phyloP scores from a whole-genome alignment of 2,113 vertebrate genomes.

The Rhinichthys klamathensis region DNA sequence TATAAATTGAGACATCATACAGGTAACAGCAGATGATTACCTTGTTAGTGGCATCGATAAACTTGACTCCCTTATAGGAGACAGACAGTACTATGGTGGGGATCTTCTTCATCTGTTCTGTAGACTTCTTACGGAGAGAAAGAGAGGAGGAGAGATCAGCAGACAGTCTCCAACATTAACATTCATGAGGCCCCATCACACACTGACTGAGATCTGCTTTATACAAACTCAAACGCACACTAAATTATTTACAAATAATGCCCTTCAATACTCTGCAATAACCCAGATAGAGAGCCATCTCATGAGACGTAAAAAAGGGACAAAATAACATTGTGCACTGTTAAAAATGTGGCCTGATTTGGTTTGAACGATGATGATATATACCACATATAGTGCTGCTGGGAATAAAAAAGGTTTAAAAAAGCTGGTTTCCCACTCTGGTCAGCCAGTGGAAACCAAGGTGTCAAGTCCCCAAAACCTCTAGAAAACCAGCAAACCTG shows the following conservation, averaged over 20 bases:
- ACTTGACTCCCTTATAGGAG: slow-evolving; percentile 99
- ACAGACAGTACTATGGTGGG: slow-evolving; percentile 97
- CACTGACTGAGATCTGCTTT: slow-evolving; percentile 12
- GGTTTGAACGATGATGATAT: neutral
- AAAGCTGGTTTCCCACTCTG: neutral
- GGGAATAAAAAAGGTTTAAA: neutral
- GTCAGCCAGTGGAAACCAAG: neutral
- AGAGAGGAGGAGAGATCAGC: slow-evolving; percentile 44
- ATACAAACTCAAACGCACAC: slow-evolving; percentile 19
- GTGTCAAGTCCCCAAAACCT: neutral
- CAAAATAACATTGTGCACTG: slow-evolving; percentile 3
- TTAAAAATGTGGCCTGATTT: neutral
- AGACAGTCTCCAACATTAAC: slow-evolving; percentile 21
- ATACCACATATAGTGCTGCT: neutral
- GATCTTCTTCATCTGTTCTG: slow-evolving; percentile 99
- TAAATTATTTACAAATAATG: slow-evolving; percentile 24
- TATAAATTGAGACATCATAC: neutral
- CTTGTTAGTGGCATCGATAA: slow-evolving; percentile 99
- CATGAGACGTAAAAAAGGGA: neutral
- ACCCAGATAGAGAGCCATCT: neutral
- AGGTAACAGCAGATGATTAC: slow-evolving; percentile 66
- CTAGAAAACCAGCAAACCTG: neutral
- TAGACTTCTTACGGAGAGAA: slow-evolving; percentile 90
- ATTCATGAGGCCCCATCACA: slow-evolving; percentile 12
- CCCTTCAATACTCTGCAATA: slow-evolving; percentile 14